phyloP scores from a whole-genome alignment of 2,888 invertebrate species.

The Ectemnius cavifrons region DNA sequence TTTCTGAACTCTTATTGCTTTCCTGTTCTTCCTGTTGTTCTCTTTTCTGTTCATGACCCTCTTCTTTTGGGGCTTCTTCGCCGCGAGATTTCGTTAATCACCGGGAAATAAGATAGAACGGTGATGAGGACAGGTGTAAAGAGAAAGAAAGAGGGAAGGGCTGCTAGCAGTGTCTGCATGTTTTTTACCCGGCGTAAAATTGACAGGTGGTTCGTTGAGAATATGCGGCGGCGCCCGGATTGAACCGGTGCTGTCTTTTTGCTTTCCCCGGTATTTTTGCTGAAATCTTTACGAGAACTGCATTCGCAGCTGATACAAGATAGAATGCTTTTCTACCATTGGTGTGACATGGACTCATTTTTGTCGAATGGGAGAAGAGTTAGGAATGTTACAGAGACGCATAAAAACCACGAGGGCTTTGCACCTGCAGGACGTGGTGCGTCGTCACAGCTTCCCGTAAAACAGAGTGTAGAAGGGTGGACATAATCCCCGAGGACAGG shows the following conservation, averaged over 20 bases:
- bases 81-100: constrained; percentile 24
- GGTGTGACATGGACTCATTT: no score
- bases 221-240: neutral
- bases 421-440: constrained; percentile 42
- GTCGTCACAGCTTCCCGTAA: constrained; percentile 41
- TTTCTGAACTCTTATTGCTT: neutral
- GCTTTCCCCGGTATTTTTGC: no score
- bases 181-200: constrained; percentile 27
- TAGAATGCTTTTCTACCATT: no score
- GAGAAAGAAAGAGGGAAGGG: neutral
- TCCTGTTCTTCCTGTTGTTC: neutral
- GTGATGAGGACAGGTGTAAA: constrained; percentile 28
- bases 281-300: no score
- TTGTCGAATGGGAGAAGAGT: neutral
- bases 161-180: neutral
- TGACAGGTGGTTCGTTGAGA: constrained; percentile 36
- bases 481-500: constrained; percentile 51
- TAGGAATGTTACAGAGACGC: constrained; percentile 8
- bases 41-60: neutral
- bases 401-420: constrained; percentile 24
- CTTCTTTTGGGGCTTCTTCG: constrained; percentile 7
- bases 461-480: constrained; percentile 29
- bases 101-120: constrained; percentile 24
- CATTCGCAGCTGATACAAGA: no score
- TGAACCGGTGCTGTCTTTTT: no score